These are phyloP conservation scores for Heterodera filipjevi DNA, from an alignment of 2,888 invertebrate species.

Conservation along the genomic window DNA sequence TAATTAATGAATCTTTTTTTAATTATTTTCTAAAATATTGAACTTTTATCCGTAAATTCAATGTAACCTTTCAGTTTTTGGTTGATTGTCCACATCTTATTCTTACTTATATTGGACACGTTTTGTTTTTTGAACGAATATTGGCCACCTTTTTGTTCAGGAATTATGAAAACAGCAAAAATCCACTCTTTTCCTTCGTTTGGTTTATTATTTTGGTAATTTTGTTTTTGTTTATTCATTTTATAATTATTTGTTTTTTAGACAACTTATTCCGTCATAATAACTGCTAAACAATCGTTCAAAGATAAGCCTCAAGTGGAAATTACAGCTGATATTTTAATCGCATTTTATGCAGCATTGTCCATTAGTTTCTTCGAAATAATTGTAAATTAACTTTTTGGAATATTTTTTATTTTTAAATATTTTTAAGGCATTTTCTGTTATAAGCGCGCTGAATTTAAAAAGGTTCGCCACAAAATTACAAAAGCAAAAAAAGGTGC, in stretches of 20 bases:
- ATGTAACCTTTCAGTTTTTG: constrained; percentile 46
- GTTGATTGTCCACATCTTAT: neutral
- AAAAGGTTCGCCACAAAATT: neutral
- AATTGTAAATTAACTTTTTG: neutral
- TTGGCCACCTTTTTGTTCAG: neutral
- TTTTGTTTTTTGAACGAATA: neutral
- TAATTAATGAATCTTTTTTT: constrained; percentile 34
- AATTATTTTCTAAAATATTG: constrained; percentile 42
- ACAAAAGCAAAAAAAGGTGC: neutral
- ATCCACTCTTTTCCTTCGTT: neutral
- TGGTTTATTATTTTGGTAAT: neutral
- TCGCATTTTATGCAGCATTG: neutral
- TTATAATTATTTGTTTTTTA: neutral
- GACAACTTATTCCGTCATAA: neutral
- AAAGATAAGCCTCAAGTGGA: neutral
- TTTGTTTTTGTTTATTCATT: neutral
- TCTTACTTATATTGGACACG: neutral
- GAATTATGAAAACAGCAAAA: neutral
- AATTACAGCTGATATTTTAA: neutral
- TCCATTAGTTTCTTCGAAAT: neutral
- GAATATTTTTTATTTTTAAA: neutral
- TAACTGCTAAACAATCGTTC: neutral
- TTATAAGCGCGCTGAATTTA: neutral
- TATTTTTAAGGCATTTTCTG: neutral
- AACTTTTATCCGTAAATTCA: no score